Conservation (phyloP, 2,888 invertebrate genomes). For the Periphyllus acericola region DNA sequence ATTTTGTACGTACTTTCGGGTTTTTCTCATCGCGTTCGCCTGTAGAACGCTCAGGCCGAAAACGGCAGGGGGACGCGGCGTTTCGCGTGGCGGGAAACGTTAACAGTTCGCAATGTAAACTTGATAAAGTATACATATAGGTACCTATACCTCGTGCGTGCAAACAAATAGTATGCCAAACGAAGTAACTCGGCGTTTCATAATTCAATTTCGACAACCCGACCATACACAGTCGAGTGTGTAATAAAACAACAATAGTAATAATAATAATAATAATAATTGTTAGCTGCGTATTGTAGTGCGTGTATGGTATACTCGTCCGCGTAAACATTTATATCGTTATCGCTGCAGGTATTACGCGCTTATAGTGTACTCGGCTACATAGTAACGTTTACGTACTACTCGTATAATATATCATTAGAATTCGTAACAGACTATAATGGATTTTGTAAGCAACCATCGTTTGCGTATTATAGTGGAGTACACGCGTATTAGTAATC, state of each 20-base stretch:
- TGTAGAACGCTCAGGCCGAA: background rate
- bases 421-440: slow-evolving; percentile 19
- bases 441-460: slow-evolving; percentile 11
- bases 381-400: background rate
- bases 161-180: background rate
- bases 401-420: slow-evolving; percentile 5
- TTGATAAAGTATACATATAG: background rate
- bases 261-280: background rate
- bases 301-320: background rate
- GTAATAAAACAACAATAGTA: background rate
- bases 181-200: background rate
- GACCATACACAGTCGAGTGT: background rate
- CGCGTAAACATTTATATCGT: background rate
- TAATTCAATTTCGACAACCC: background rate
- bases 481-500: background rate
- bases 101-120: background rate
- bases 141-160: background rate
- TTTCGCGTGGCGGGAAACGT: too few relatives aligned
- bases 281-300: background rate
- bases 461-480: slow-evolving; percentile 6
- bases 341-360: background rate
- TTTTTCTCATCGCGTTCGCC: background rate
- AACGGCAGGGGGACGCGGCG: background rate
- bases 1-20: background rate
- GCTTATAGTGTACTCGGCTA: background rate